phyloP scores from a whole-genome alignment of 1,140 invertebrate genomes.

The Sinonovacula constricta region DNA sequence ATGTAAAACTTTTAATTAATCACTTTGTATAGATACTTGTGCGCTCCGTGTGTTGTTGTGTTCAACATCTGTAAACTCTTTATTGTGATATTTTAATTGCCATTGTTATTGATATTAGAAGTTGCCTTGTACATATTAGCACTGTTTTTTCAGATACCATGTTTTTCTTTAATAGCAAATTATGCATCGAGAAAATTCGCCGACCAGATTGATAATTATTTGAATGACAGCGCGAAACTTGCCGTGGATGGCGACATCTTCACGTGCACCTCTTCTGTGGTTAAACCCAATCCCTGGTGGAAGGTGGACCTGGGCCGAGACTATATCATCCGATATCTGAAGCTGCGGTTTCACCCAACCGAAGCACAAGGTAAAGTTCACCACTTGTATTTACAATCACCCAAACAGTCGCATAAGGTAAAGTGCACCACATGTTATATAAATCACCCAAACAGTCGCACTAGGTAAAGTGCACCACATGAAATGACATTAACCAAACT shows the following conservation, averaged over 20 bases:
- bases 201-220: constrained; percentile 15
- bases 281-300: constrained; percentile 15
- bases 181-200: constrained; percentile 9
- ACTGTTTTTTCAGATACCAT: too few relatives aligned
- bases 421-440: neutral
- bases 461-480: too few relatives aligned
- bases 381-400: neutral
- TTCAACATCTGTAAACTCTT: too few relatives aligned
- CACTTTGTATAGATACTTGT: too few relatives aligned
- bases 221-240: neutral
- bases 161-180: constrained; percentile 27
- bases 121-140: too few relatives aligned
- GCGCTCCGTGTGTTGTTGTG: too few relatives aligned
- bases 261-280: neutral
- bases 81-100: too few relatives aligned
- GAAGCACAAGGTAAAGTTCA: neutral
- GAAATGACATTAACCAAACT: neutral
- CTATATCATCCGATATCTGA: too few relatives aligned
- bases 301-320: constrained; percentile 7
- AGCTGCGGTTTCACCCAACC: too few relatives aligned
- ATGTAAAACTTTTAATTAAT: too few relatives aligned
- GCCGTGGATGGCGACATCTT: constrained; percentile 16
- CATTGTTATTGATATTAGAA: too few relatives aligned
- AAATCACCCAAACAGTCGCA: neutral
- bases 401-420: neutral